Percentiles rank a stretch among this genome's conserved stretches.
Evolutionary conservation across 2,888 invertebrate genomes (phyloP).

Genomic region (Alviniconcha strummeri): DNA sequence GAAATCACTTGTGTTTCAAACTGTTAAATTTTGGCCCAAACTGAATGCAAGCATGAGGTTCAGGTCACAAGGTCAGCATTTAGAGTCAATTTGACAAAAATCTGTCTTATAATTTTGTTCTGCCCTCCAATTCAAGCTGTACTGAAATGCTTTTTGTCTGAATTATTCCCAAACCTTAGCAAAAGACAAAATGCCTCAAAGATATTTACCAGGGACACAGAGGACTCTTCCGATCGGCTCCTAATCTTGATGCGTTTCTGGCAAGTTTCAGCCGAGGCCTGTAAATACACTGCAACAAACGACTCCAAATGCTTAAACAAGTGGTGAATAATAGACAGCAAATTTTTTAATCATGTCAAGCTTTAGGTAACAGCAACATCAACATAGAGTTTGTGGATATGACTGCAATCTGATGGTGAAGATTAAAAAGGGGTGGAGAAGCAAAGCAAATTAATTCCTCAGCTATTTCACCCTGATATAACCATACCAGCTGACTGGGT

Average conservation of each 20-base stretch:
- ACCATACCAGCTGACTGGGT: no score
- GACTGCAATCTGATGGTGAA: no score
- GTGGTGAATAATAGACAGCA: no score
- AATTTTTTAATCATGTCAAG: no score
- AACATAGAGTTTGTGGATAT: no score
- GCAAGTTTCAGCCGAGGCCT: conserved; percentile 84
- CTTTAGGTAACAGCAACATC: no score
- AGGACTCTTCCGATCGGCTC: conserved; percentile 87
- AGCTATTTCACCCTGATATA: no score
- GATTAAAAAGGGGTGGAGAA: no score
- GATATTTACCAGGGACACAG: conserved; percentile 80
- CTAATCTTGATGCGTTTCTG: conserved; percentile 84
- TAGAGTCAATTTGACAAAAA: no score
- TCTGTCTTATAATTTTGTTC: no score
- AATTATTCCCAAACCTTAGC: background rate
- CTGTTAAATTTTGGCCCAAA: background rate
- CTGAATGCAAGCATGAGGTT: background rate
- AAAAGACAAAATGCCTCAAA: background rate
- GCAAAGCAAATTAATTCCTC: no score
- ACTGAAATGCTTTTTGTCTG: background rate
- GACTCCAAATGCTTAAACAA: background rate
- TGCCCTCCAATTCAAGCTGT: background rate
- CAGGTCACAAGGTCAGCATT: background rate
- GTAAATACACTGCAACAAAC: conserved; percentile 80
- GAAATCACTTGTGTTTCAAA: background rate